phyloP scores from a whole-genome alignment of 1,140 invertebrate genomes.

The Radopholus similis region DNA sequence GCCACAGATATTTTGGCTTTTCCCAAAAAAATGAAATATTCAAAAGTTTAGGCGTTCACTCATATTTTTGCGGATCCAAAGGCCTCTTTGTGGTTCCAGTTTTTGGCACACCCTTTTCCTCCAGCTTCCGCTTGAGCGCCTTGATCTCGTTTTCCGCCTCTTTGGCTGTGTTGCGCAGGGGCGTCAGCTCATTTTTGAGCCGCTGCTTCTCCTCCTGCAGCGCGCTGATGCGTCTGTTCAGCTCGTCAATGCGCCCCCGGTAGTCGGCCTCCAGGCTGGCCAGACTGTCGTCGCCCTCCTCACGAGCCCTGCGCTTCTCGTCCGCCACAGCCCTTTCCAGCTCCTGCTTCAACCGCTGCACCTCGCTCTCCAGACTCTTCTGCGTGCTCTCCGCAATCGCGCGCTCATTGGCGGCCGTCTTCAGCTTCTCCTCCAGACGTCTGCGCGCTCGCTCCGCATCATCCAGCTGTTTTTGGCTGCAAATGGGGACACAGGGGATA shows the following conservation, averaged over 20 bases:
- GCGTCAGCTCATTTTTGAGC: slow-evolving; percentile 49
- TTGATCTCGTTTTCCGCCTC: slow-evolving; percentile 58
- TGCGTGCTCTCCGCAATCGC: slow-evolving; percentile 50
- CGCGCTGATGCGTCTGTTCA: slow-evolving; percentile 50
- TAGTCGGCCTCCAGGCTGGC: slow-evolving; percentile 53
- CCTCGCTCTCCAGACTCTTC: slow-evolving; percentile 54
- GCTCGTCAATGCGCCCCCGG: slow-evolving; percentile 57
- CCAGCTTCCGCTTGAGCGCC: slow-evolving; percentile 38
- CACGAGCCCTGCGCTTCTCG: slow-evolving; percentile 48
- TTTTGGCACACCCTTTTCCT: slow-evolving; percentile 50
- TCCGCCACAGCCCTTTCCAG: slow-evolving; percentile 51
- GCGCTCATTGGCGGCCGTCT: slow-evolving; percentile 43
- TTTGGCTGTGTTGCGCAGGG: slow-evolving; percentile 48
- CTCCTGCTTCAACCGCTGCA: slow-evolving; percentile 49
- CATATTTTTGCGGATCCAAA: too few species aligned
- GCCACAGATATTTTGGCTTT: neutral
- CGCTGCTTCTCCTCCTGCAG: slow-evolving; percentile 51
- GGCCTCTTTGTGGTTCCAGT: neutral
- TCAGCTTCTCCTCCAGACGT: slow-evolving; percentile 55
- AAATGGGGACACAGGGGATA: too few species aligned
- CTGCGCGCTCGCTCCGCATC: slow-evolving; percentile 50
- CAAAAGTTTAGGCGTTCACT: too few species aligned
- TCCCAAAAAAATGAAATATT: too few species aligned
- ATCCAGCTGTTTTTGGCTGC: slow-evolving; percentile 47
- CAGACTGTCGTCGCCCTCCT: slow-evolving; percentile 55